These are phyloP conservation scores for Sebastes reedi DNA, from an alignment of 2,797 vertebrate genomes.

Conservation along the genomic window DNA sequence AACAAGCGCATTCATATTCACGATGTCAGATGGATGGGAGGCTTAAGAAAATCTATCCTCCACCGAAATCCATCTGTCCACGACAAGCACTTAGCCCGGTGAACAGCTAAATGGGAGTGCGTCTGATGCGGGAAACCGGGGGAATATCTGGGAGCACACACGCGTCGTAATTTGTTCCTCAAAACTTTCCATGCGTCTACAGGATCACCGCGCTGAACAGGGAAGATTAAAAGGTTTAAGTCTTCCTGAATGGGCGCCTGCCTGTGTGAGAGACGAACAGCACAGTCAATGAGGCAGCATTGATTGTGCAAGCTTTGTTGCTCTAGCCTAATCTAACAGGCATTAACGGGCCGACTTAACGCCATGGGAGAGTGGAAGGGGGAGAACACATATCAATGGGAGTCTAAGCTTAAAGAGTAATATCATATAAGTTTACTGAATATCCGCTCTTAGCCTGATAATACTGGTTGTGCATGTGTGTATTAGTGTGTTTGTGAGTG, in stretches of 20 bases:
- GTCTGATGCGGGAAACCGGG: slow-evolving; percentile 35
- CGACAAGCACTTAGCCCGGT: slow-evolving; percentile 53
- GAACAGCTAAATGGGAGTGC: slow-evolving; percentile 40
- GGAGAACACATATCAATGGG: slow-evolving; percentile 58
- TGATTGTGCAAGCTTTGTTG: slow-evolving; percentile 83
- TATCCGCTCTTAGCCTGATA: slow-evolving; percentile 50
- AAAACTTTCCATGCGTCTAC: slow-evolving; percentile 72
- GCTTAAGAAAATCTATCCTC: slow-evolving; percentile 68
- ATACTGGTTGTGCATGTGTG: slow-evolving; percentile 22
- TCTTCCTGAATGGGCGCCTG: slow-evolving; percentile 78
- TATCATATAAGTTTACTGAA: slow-evolving; percentile 69
- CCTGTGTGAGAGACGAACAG: slow-evolving; percentile 76
- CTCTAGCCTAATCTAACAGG: slow-evolving; percentile 82
- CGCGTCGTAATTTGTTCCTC: slow-evolving; percentile 60
- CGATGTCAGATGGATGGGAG: slow-evolving; percentile 56
- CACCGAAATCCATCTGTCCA: slow-evolving; percentile 59
- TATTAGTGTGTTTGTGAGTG: background rate
- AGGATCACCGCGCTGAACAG: slow-evolving; percentile 67
- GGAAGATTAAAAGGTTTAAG: slow-evolving; percentile 84
- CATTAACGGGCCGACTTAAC: slow-evolving; percentile 81
- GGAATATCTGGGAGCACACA: slow-evolving; percentile 46
- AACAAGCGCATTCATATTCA: slow-evolving; percentile 61
- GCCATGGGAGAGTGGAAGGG: slow-evolving; percentile 57
- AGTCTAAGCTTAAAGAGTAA: slow-evolving; percentile 70
- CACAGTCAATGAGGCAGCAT: slow-evolving; percentile 82